Evolutionary conservation across 2,797 vertebrate genomes (phyloP), one percentile per base, ranked within the genome.

Genomic region (Peromyscus attwateri): DNA sequence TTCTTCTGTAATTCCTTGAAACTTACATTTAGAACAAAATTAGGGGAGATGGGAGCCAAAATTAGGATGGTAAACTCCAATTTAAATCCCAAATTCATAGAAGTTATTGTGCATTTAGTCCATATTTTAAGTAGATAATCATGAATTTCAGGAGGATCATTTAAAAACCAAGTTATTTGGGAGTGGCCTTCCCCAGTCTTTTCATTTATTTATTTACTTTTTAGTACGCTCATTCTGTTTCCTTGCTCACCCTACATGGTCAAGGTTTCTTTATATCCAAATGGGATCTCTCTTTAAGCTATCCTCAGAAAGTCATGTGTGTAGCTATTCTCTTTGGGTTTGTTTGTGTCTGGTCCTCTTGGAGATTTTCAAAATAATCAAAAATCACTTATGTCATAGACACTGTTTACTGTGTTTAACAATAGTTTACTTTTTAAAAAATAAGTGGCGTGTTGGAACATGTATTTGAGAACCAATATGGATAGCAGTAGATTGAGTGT

Each of bases 311-410:
- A 79, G 73, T 88, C 71, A 55, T 92, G 64, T 83, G 40, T 75
- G 7, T 87, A 76, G 25, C 88, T 92, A 0, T 70, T 91, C 49
- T 71, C 40, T 68, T 92, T 82, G 17, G 29, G 21, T 87, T 97
- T 97, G 84, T 97, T 98, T 97, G 90, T 93, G 46, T 97, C 93
- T 97, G 88, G 91, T 97, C 75, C 81, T 97, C 97, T 94, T 93
- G 96, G 96, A 97, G 97, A 97, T 96, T 92, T 97, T 96, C 91
- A 87, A 94, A 97, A 95, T 92, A 81, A 96, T 97, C 94, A 92
- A 70, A 89, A 96, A 94, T 80, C 93, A 97, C 97, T 97, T 98
- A 97, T 77, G 92, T 96, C 97, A 96, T 94, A 95, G 94, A 92
- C 84, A 92, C 0, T 93, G 90, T 97, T 98, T 96, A 94, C 95